These are phyloP conservation scores for Subacronicta megacephala DNA, from an alignment of 2,888 invertebrate species.

Conservation along the genomic window DNA sequence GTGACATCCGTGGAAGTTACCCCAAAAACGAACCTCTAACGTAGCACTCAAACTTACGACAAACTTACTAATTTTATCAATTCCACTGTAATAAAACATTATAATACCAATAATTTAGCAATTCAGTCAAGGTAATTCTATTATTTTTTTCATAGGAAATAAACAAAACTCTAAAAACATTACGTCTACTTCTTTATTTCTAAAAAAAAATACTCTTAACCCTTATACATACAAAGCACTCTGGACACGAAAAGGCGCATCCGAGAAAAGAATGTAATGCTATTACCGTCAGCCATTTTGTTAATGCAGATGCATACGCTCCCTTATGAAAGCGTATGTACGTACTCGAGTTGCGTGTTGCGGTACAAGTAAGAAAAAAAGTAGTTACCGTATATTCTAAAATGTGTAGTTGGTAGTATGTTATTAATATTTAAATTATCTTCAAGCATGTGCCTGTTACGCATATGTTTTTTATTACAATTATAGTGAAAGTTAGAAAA, in stretches of 20 bases:
- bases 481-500: too few relatives aligned
- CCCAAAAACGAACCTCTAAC: slow-evolving; percentile 8
- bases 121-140: too few relatives aligned
- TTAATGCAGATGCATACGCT: slow-evolving; percentile 70
- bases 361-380: slow-evolving; percentile 4
- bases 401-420: too few relatives aligned
- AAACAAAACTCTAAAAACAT: too few relatives aligned
- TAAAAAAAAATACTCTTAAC: background rate
- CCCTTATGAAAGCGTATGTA: slow-evolving; percentile 46
- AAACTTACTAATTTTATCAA: too few relatives aligned
- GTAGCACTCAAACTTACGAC: too few relatives aligned
- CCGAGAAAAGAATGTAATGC: slow-evolving; percentile 62
- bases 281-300: slow-evolving; percentile 68
- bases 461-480: too few relatives aligned
- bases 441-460: too few relatives aligned
- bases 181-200: background rate
- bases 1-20: slow-evolving; percentile 22
- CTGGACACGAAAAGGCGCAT: slow-evolving; percentile 42
- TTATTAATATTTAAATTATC: too few relatives aligned
- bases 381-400: background rate
- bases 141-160: too few relatives aligned
- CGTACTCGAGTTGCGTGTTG: slow-evolving; percentile 30
- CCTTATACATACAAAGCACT: slow-evolving; percentile 26
- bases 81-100: too few relatives aligned
- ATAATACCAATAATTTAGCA: too few relatives aligned